These are phyloP conservation scores for Hypothenemus hampei DNA, from an alignment of 1,140 invertebrate species.

Conservation along the genomic window DNA sequence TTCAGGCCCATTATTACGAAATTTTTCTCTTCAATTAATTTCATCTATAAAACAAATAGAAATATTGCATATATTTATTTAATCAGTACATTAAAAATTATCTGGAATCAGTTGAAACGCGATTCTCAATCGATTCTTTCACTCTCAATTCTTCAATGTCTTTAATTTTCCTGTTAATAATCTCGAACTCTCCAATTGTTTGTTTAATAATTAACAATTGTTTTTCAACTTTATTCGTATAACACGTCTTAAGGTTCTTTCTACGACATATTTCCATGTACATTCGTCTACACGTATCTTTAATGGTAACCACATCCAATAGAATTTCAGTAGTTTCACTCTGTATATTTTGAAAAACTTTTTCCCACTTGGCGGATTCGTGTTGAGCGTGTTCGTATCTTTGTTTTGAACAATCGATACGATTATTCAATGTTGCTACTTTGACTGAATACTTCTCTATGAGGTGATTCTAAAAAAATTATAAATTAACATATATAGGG, in stretches of 20 bases:
- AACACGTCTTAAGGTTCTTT: constrained; percentile 13
- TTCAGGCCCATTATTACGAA: constrained; percentile 32
- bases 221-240: constrained; percentile 12
- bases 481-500: no score
- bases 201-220: constrained; percentile 26
- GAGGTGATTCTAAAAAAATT: constrained; percentile 7
- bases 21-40: constrained; percentile 31
- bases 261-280: constrained; percentile 27
- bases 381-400: constrained; percentile 18
- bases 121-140: constrained; percentile 2
- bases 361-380: constrained; percentile 23
- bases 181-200: constrained; percentile 19
- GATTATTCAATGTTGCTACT: constrained; percentile 16
- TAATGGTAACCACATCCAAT: constrained; percentile 19
- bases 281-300: constrained; percentile 15
- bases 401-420: constrained; percentile 8
- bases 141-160: constrained; percentile 9
- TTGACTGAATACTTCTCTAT: constrained; percentile 4
- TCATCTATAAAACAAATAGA: constrained; percentile 22
- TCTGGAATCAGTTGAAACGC: constrained; percentile 1
- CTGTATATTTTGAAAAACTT: constrained; percentile 8
- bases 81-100: not conserved
- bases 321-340: not conserved
- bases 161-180: constrained; percentile 17
- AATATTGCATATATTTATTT: constrained; percentile 4